Evolutionary conservation across 2,888 invertebrate genomes (phyloP).

Genomic region (Metacarcinus magister): DNA sequence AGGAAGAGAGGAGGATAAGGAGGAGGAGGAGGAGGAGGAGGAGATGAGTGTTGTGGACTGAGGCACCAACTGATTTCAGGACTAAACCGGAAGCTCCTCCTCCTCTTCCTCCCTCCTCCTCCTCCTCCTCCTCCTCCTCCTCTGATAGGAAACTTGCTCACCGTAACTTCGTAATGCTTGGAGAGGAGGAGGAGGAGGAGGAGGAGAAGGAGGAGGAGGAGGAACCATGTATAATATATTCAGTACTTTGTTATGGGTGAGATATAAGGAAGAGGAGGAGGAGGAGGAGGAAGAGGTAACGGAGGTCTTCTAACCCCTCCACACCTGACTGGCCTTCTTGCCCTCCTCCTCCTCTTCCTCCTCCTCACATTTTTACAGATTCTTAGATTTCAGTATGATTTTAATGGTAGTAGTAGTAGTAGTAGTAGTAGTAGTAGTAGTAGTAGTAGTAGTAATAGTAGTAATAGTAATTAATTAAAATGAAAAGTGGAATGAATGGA

Average conservation of each 20-base stretch:
- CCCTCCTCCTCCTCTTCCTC: neutral
- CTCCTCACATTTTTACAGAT: neutral
- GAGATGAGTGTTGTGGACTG: neutral
- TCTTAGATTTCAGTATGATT: neutral
- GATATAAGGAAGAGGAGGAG: neutral
- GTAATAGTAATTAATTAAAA: too few relatives aligned
- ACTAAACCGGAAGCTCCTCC: neutral
- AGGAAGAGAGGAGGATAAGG: conserved; percentile 40
- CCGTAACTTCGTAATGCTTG: conserved; percentile 30
- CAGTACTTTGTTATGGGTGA: neutral
- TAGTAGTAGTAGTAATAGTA: neutral
- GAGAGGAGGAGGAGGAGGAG: neutral
- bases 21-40: conserved; percentile 45
- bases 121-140: conserved; percentile 10
- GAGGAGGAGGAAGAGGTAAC: neutral
- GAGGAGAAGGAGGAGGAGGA: neutral
- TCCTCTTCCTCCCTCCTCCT: neutral
- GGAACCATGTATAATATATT: neutral
- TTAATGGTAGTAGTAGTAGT: neutral
- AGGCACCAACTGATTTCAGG: conserved; percentile 15
- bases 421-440: conserved; percentile 15
- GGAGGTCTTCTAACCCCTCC: neutral
- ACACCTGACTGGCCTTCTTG: conserved; percentile 10
- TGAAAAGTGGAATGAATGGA: too few relatives aligned
- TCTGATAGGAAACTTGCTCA: conserved; percentile 9